Evolutionary conservation across 2,113 vertebrate genomes (phyloP).

Genomic region (Muntiacus muntjak): DNA sequence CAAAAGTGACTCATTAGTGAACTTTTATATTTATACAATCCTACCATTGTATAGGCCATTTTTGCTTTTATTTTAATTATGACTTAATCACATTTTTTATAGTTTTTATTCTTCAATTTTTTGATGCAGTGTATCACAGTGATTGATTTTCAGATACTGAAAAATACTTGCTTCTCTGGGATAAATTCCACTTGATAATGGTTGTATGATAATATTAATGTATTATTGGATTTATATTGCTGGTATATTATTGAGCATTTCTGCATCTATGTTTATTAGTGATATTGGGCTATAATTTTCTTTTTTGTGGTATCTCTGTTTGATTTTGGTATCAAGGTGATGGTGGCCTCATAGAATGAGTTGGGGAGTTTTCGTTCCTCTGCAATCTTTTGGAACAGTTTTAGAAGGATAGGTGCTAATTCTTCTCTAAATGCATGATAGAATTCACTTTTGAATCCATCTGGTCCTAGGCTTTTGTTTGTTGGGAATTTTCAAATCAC

Average conservation of each 20-base stretch:
- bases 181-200: background rate
- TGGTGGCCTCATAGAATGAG: background rate
- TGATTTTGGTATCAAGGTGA: background rate
- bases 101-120: background rate
- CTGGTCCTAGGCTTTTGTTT: background rate
- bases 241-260: background rate
- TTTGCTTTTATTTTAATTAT: slow-evolving; percentile 5
- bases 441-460: background rate
- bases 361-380: background rate
- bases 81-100: background rate
- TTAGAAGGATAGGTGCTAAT: background rate
- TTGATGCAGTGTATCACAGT: background rate
- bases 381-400: background rate
- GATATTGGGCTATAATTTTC: background rate
- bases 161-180: background rate
- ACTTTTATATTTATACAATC: background rate
- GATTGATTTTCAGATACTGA: background rate
- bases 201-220: background rate
- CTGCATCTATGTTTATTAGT: background rate
- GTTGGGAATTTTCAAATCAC: background rate
- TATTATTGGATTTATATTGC: background rate
- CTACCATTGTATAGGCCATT: background rate
- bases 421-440: background rate
- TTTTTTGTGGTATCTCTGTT: background rate
- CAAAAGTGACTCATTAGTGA: background rate